Evolutionary conservation across 2,888 invertebrate species (phyloP).

Genomic region (Drosophila sordidula): DNA sequence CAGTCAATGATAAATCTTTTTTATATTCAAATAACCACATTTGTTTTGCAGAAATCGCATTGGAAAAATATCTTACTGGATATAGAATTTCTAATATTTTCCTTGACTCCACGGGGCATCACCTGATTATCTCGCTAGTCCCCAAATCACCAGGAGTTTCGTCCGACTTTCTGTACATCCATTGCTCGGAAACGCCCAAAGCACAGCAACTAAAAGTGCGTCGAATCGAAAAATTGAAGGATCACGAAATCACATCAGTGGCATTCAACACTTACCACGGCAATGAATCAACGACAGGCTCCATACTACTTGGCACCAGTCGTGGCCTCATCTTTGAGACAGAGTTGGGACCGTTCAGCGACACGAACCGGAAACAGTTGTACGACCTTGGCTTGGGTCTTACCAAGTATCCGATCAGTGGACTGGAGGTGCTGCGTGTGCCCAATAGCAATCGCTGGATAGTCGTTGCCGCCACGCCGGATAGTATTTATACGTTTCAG

Average conservation of each 20-base stretch:
- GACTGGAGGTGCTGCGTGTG: constrained; percentile 92
- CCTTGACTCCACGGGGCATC: constrained; percentile 94
- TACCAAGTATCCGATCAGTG: constrained; percentile 92
- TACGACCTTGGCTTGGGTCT: constrained; percentile 94
- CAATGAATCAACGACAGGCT: constrained; percentile 90
- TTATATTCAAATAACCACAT: too few relatives aligned
- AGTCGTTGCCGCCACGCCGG: constrained; percentile 93
- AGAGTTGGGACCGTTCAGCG: constrained; percentile 92
- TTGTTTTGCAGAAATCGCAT: constrained; percentile 72
- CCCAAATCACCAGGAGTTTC: constrained; percentile 86
- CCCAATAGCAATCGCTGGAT: constrained; percentile 90
- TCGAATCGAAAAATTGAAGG: constrained; percentile 85
- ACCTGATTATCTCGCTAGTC: constrained; percentile 90
- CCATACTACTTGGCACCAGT: constrained; percentile 95
- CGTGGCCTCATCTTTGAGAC: constrained; percentile 96
- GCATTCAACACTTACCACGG: constrained; percentile 93
- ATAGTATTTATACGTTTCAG: constrained; percentile 94
- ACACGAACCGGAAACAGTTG: constrained; percentile 95
- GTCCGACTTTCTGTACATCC: constrained; percentile 93
- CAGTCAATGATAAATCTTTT: background rate
- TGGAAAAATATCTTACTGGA: constrained; percentile 83
- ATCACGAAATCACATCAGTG: constrained; percentile 94
- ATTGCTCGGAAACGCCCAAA: constrained; percentile 79
- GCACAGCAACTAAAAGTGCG: constrained; percentile 91
- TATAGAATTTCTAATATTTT: constrained; percentile 82